Evolutionary conservation across 2,888 invertebrate genomes (phyloP).

Genomic region (Tolmerus cingulatus): DNA sequence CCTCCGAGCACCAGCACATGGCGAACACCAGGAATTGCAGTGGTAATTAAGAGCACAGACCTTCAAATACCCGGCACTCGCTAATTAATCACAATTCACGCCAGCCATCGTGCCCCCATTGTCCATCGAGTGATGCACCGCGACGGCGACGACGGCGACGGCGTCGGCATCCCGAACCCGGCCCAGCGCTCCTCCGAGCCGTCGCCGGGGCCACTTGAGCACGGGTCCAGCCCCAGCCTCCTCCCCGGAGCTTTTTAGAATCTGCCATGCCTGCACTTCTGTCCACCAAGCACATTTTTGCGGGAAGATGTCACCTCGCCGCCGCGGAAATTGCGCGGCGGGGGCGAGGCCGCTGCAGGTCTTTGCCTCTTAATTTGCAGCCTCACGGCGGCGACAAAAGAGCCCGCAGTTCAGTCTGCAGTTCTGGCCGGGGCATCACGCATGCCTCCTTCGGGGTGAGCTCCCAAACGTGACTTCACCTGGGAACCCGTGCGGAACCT

Average conservation of each 20-base stretch:
- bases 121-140: background rate
- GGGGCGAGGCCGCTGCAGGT: background rate
- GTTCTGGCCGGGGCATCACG: background rate
- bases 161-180: background rate
- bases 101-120: background rate
- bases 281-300: background rate
- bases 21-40: constrained; percentile 4
- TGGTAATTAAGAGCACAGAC: constrained; percentile 23
- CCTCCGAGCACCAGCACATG: constrained; percentile 9
- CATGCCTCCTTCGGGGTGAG: background rate
- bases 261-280: background rate
- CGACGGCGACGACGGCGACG: background rate
- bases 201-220: constrained; percentile 4
- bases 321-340: background rate
- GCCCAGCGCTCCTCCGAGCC: background rate
- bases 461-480: constrained; percentile 18
- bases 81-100: constrained; percentile 33
- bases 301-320: constrained; percentile 1
- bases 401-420: background rate
- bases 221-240: background rate
- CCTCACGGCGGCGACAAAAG: background rate
- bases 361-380: constrained; percentile 35
- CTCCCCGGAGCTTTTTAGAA: background rate
- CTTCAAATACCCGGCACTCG: constrained; percentile 23
- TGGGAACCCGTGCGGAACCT: constrained; percentile 4